Evolutionary conservation across 2,113 vertebrate genomes (phyloP), one percentile per base, ranked within the genome.

Genomic region (Corapipo altera): DNA sequence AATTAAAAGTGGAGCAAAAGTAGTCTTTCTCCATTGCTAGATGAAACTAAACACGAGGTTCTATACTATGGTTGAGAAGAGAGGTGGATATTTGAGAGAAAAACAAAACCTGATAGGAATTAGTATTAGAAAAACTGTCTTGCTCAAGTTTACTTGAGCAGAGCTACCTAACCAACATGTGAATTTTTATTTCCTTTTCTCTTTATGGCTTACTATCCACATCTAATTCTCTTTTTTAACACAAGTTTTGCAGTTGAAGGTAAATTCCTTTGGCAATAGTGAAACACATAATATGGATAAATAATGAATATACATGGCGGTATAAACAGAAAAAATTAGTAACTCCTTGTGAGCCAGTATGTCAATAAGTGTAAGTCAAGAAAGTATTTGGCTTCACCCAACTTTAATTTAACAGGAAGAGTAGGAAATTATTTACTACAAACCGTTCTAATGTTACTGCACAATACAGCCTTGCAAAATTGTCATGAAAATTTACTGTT

Each of bases 41-140:
- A 43, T 79, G 23, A 90, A 88, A 41, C 72, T 85, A 80, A 83
- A 73, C 20, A 62, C 39, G 48, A 46, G 30, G 20, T 24, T n/a
- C 2, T 4, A 9, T 30, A 27, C 2, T 32, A 9, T 66, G 48
- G 82, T 59, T 59, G 84, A 78, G 74, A 88, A 97, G 39, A 59
- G 39, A 95, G 43, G 78, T 78, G 51, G 48, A 83, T 96, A 88
- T 35, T 79, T 97, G 72, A 93, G 71, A 93, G 71, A 88, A 48
- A 61, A 28, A 75, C 9, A 79, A 64, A 14, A 96, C 39, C 27
- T 27, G 2, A 32, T 62, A 64, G 12, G 37, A 87, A 89, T 52
- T 51, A 66, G 1, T 28, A 46, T 58, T 55, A 78, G 37, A 43
- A 95, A 82, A 84, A 65, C 3, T 27, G 3, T 26, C 21, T 57